phyloP scores from a whole-genome alignment of 2,113 vertebrate genomes.

The Litocranius walleri region DNA sequence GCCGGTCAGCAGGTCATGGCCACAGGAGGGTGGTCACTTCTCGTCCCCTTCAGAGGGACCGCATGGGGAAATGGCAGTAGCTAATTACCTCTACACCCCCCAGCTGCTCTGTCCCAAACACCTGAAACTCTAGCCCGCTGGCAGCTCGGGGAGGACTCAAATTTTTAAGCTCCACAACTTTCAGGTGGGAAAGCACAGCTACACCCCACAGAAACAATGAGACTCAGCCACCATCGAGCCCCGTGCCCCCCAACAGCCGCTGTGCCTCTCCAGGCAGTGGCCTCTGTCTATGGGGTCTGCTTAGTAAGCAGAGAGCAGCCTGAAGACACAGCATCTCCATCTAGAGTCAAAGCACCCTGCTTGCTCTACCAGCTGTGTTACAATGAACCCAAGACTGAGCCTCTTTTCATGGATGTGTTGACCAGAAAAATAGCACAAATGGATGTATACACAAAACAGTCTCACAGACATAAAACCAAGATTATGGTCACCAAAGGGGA shows the following conservation, averaged over 20 bases:
- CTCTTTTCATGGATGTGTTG: not conserved
- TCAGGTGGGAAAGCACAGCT: not conserved
- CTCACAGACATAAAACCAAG: not conserved
- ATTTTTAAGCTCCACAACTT: not conserved
- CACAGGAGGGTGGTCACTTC: not conserved
- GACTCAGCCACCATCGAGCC: not conserved
- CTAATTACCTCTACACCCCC: not conserved
- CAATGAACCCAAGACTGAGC: too few relatives aligned
- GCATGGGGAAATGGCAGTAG: not conserved
- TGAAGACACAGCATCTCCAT: not conserved
- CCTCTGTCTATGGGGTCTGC: not conserved
- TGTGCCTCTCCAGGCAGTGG: not conserved
- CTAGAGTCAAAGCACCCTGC: not conserved
- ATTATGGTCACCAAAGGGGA: not conserved
- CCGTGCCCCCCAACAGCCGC: rapidly evolving
- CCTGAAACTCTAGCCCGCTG: not conserved
- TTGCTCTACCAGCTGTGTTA: not conserved
- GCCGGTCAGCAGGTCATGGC: not conserved
- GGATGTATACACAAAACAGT: not conserved
- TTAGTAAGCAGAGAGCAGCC: not conserved
- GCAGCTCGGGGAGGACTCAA: not conserved
- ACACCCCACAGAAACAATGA: not conserved
- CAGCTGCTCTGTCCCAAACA: not conserved
- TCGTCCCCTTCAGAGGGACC: not conserved
- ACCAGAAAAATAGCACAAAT: not conserved